Evolutionary conservation across 2,888 invertebrate species (phyloP).

Genomic region (Acanthosepion esculentum): DNA sequence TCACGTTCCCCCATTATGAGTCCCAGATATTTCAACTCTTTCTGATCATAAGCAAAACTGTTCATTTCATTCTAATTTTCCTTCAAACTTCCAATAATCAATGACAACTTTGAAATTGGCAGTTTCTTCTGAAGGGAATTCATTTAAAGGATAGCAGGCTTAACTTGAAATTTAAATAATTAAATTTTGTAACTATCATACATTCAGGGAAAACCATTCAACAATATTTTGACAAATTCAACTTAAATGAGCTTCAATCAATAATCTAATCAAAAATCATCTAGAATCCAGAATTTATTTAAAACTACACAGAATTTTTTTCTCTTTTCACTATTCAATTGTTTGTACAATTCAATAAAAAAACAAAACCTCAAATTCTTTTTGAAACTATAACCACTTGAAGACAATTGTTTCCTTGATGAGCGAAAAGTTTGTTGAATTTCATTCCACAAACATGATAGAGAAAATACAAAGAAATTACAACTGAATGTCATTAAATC

Average conservation of each 20-base stretch:
- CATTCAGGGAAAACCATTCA: background rate
- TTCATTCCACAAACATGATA: background rate
- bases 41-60: too few species aligned
- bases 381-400: background rate
- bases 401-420: background rate
- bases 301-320: background rate
- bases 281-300: background rate
- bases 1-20: too few species aligned
- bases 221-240: background rate
- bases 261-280: background rate
- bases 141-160: background rate
- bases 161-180: background rate
- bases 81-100: too few species aligned
- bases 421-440: background rate
- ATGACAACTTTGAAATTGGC: background rate
- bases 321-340: background rate
- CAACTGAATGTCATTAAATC: background rate
- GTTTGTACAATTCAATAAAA: background rate
- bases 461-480: background rate
- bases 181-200: background rate
- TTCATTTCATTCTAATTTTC: too few species aligned
- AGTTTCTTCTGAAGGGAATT: background rate
- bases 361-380: background rate
- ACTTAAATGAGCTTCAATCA: background rate
- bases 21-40: too few species aligned